Base-by-base conservation (phyloP, 2,888 invertebrate species). In the Neria commutata region DNA sequence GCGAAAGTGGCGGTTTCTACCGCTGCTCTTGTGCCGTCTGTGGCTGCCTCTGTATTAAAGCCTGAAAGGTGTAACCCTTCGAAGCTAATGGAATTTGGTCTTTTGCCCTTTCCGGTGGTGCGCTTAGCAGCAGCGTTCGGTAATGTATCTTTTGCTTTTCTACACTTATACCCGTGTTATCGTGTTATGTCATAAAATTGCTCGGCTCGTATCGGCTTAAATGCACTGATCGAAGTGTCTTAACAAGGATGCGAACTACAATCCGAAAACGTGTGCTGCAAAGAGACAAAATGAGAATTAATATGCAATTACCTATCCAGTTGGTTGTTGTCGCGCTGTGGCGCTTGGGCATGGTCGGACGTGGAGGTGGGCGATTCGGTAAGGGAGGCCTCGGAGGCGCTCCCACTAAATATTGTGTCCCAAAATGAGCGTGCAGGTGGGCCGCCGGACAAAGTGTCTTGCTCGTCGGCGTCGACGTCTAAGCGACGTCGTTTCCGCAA, bases 401-500 rank as follows among this genome's bases (percentile, higher is more conserved):
- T 26, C 29, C n/a, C 29, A 17, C 16, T 1, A 26, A 57, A 57
- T 47, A 57, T 25, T n/a, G 47, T 21, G 37, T 57, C 40, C 60
- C 56, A 60, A 45, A 48, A 56, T 21, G 47, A 26, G 21, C 56
- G 33, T 8, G 51, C 51, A 29, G 26, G 29, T 8, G 8, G 23
- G 29, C 33, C 29, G 23, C 34, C 14, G 60, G 53, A 29, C 45
- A 54, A 52, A 46, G 33, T 42, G 47, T 52, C 37, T 51, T 56
- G 40, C 25, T 42, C 29, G 45, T 49, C 61, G 49, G 54, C 8
- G 53, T 64, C 69, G 37, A 68, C 67, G 50, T 79, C 74, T 40
- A 69, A 64, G 48, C 78, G 78, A 10, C 79, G 78, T 26, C 80
- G 75, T 66, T 79, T 79, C 49, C 72, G 74, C 54, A 79, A 69